Conservation (phyloP, 2,888 invertebrate genomes). For the Suillia variegata region DNA sequence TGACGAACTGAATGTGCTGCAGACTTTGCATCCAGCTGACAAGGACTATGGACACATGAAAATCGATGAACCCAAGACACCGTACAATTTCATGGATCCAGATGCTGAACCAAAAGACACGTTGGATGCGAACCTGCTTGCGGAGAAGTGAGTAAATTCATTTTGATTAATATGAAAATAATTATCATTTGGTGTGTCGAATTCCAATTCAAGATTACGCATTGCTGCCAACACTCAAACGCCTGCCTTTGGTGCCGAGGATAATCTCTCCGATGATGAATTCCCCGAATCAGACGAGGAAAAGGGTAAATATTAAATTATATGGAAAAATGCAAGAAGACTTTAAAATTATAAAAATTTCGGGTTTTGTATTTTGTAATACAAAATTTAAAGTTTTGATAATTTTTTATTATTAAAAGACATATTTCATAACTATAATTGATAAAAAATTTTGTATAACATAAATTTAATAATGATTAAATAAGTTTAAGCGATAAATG, state of each 20-base stretch:
- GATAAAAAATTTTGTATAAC: not conserved
- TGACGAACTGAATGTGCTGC: constrained; percentile 98
- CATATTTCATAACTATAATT: not conserved
- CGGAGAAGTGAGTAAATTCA: constrained; percentile 68
- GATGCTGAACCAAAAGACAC: constrained; percentile 65
- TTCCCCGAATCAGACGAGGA: constrained; percentile 70
- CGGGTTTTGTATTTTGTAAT: no score
- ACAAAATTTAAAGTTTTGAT: no score
- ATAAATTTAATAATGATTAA: no score
- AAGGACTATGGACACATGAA: constrained; percentile 99
- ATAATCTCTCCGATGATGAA: constrained; percentile 65
- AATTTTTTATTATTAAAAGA: no score
- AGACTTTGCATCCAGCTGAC: constrained; percentile 95
- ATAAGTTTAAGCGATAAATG: no score
- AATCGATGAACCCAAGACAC: constrained; percentile 97
- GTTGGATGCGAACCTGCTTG: constrained; percentile 74
- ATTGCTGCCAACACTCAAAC: constrained; percentile 56
- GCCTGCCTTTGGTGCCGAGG: constrained; percentile 61
- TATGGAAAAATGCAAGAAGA: not conserved
- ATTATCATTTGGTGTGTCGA: not conserved
- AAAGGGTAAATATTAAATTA: constrained; percentile 63
- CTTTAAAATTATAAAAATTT: no score
- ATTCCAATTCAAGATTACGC: constrained; percentile 53
- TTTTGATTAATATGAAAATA: not conserved
- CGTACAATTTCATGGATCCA: constrained; percentile 71